Evolutionary conservation across 2,797 vertebrate genomes (phyloP).

Genomic region (Neoniphon sammara): DNA sequence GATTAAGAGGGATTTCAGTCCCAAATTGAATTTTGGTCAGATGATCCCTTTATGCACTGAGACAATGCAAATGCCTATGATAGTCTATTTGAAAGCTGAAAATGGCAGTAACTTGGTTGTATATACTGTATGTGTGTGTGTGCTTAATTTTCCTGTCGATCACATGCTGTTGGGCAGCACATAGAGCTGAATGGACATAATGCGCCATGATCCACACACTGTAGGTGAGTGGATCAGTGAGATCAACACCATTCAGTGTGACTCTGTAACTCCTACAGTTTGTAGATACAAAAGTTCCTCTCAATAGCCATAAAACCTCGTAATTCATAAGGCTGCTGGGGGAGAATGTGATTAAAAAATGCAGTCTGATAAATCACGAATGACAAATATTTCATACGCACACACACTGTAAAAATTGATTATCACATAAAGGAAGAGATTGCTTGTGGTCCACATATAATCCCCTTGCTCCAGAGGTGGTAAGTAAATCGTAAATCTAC

Average conservation of each 20-base stretch:
- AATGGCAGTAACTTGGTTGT: not conserved
- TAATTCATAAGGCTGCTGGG: slow-evolving; percentile 41
- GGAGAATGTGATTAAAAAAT: slow-evolving; percentile 63
- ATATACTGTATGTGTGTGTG: no score
- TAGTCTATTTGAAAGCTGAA: slow-evolving; percentile 5
- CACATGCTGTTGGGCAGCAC: slow-evolving; percentile 1
- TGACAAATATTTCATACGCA: slow-evolving; percentile 47
- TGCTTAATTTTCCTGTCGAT: slow-evolving; percentile 3
- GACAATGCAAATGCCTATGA: slow-evolving; percentile 2
- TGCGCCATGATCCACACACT: no score
- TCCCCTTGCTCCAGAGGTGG: slow-evolving; percentile 33
- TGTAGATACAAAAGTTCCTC: slow-evolving; percentile 25
- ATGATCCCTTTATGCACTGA: slow-evolving; percentile 11
- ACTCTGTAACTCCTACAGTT: slow-evolving; percentile 16
- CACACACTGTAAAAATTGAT: slow-evolving; percentile 58
- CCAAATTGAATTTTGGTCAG: slow-evolving; percentile 23
- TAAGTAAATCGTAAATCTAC: slow-evolving; percentile 57
- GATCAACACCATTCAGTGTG: slow-evolving; percentile 1
- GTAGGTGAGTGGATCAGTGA: not conserved
- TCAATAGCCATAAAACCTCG: slow-evolving; percentile 33
- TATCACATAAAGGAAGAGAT: slow-evolving; percentile 69
- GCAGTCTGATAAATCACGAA: slow-evolving; percentile 56
- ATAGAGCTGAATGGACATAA: no score
- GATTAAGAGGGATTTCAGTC: slow-evolving; percentile 2
- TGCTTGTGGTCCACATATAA: slow-evolving; percentile 50